phyloP scores from a whole-genome alignment of 2,797 vertebrate genomes.

The Phoeniculus purpureus region DNA sequence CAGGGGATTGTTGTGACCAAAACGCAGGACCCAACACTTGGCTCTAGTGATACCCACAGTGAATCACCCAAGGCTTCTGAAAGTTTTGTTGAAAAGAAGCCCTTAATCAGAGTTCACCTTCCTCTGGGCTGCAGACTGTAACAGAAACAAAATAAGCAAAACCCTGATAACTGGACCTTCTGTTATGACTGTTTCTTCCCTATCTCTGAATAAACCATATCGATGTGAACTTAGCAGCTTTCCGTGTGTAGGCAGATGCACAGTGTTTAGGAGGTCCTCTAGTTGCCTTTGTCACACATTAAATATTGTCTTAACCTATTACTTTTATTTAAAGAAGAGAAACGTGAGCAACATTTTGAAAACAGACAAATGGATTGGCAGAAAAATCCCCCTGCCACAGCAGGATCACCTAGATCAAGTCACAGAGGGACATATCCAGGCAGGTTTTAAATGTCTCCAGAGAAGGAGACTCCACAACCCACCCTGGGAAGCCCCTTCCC shows the following conservation, averaged over 20 bases:
- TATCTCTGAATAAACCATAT: background rate
- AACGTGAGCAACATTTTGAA: background rate
- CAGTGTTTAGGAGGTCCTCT: background rate
- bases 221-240: background rate
- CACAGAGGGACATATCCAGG: too few species aligned
- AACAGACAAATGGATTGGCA: too few species aligned
- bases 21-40: too few species aligned
- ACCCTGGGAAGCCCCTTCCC: too few species aligned
- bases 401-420: too few species aligned
- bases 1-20: too few species aligned
- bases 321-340: background rate
- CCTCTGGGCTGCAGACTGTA: background rate
- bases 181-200: background rate
- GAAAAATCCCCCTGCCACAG: too few species aligned
- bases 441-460: too few species aligned
- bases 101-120: conserved; percentile 7
- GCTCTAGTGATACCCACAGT: too few species aligned
- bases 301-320: background rate
- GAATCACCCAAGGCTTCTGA: conserved; percentile 23
- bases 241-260: background rate
- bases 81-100: conserved; percentile 8
- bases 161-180: background rate
- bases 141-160: background rate
- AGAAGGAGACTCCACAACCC: too few species aligned
- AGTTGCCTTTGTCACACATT: background rate